Evolutionary conservation across 2,888 invertebrate genomes (phyloP), one percentile per base, ranked within the genome.

Genomic region (Ypsolopha sequella): DNA sequence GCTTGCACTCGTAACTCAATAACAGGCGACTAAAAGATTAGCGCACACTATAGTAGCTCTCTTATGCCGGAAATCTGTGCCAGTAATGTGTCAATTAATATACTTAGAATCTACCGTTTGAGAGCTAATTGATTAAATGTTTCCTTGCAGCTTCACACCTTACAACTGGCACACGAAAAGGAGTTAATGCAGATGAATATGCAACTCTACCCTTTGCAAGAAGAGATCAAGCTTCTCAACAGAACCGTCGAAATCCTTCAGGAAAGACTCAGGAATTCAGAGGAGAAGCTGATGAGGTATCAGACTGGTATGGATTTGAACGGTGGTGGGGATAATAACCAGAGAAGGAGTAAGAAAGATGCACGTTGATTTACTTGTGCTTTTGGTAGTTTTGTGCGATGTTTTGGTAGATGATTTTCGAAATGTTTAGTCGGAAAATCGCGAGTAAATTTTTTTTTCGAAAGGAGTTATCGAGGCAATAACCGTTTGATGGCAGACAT

Each of bases 81-180:
- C n/a, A n/a, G n/a, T n/a, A n/a, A n/a, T n/a, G n/a, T n/a, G n/a
- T n/a, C n/a, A n/a, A n/a, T n/a, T n/a, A n/a, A n/a, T 24, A 24
- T 24, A 24, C 24, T 24, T 24, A 24, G 24, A 24, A 24, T 4
- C 24, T 24, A 24, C 24, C 2, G 24, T 24, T 24, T 24, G 24
- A 24, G 2, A 24, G 2, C 24, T 24, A 4, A 24, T 24, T 24
- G 2, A 24, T 24, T 24, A 4, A 24, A 24, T 4, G 24, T 24
- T 24, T 41, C 11, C 71, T 76, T 88, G 48, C 84, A 94, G 91
- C 80, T 95, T 41, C 94, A 93, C 73, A 92, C 92, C 7, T 88
- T 92, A 6, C 92, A 92, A 79, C 80, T 91, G 59, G 91, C 92
- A 3, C 92, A 92, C 64, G 92, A 92, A 67, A 89, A 91, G 55